Base-by-base conservation (phyloP, 2,797 vertebrate genomes). In the Microhierax caerulescens region DNA sequence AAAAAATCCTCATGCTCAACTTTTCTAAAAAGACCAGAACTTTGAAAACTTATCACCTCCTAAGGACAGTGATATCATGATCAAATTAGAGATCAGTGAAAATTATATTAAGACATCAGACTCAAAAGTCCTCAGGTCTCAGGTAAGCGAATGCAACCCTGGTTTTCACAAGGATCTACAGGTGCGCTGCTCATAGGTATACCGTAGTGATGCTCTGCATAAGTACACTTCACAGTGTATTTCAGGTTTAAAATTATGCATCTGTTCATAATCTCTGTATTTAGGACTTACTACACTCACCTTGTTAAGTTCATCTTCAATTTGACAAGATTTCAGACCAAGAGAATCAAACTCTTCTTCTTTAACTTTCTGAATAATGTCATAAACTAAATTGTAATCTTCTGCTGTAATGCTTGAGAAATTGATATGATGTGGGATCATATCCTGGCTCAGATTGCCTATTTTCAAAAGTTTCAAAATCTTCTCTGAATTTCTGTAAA, bases 301-400 rank as follows among this genome's bases (percentile, higher is more conserved):
- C 99, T 99, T 99, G 95, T 99, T 97, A 86, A 99, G 98, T 92
- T 99, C 99, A 51, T 98, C 98, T 98, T 99, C 98, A 56, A 99
- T 99, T 96, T 98, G 98, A 96, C 99, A 99, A 94, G 98, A 89
- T 15, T 98, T 98, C 94, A 99, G 97, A 59, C 98, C 98, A 48
- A 99, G 98, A 27, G 63, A 88, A 14, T 79, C 24, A 97, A 98
- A 99, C 36, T 99, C 97, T 12, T 97, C 96, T 97, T 99, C 98
- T 91, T 98, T 98, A 86, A 99, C 98, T 54, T 97, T 96, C 68
- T 90, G 96, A 97, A 99, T 98, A 94, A 99, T 97, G 27, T 98
- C 97, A 51, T 98, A 99, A 96, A 99, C 98, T 97, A 98, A 97
- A 68, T 98, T 97, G 97, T 99, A 99, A 98, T 99, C 99, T 70